phyloP scores from a whole-genome alignment of 1,140 invertebrate genomes.

The Drosophila biarmipes region DNA sequence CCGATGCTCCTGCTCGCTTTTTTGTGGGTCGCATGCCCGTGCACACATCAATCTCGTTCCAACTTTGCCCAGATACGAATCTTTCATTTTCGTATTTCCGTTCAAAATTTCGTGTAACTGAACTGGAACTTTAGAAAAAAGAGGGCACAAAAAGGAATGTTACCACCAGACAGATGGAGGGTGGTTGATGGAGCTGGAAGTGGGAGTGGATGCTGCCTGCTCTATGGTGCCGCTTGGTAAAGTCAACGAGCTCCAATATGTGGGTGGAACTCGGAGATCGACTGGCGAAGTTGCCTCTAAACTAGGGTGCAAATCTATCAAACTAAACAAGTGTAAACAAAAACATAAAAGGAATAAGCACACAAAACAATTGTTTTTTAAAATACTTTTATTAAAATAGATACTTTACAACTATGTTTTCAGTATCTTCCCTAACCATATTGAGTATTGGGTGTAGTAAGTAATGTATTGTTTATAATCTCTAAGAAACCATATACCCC shows the following conservation, averaged over 20 bases:
- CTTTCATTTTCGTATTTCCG: constrained; percentile 81
- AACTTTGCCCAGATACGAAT: constrained; percentile 73
- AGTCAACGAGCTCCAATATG: constrained; percentile 27
- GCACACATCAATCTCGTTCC: constrained; percentile 77
- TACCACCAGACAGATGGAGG: constrained; percentile 48
- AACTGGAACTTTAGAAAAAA: constrained; percentile 67
- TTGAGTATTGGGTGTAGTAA: too few relatives aligned
- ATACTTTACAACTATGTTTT: too few relatives aligned
- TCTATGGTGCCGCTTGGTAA: constrained; percentile 58
- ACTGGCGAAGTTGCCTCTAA: constrained; percentile 4
- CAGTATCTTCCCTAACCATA: too few relatives aligned
- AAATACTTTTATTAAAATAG: too few relatives aligned
- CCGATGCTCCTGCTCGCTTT: constrained; percentile 62
- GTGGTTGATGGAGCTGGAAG: constrained; percentile 7
- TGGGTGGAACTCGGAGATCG: not conserved
- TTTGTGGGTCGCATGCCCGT: constrained; percentile 23
- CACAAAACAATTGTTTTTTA: too few relatives aligned
- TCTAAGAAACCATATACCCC: not conserved
- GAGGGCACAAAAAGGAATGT: constrained; percentile 27
- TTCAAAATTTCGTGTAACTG: constrained; percentile 76
- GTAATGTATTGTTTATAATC: too few relatives aligned
- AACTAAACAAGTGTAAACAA: not conserved
- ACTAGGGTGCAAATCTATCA: not conserved
- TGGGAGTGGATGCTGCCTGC: constrained; percentile 25
- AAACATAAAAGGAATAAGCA: too few relatives aligned